These are phyloP conservation scores for Zenarchopterus dispar DNA, from an alignment of 2,797 vertebrate species.

Conservation along the genomic window DNA sequence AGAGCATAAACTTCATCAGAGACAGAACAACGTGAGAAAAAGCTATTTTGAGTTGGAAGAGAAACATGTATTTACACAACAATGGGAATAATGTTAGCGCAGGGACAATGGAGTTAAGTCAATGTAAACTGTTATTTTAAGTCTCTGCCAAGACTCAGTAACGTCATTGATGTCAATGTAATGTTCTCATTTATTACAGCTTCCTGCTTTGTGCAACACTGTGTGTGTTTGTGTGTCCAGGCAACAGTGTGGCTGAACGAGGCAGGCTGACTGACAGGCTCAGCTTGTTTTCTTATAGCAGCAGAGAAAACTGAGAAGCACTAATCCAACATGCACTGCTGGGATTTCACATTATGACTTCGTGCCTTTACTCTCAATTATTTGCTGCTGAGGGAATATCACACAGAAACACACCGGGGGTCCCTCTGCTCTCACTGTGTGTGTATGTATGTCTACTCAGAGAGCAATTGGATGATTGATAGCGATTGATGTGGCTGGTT, in stretches of 20 bases:
- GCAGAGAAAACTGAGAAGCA: conserved; percentile 38
- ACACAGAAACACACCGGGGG: conserved; percentile 54
- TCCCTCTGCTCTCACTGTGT: conserved; percentile 27
- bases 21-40: too few relatives aligned
- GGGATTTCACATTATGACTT: conserved; percentile 58
- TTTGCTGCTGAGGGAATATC: conserved; percentile 63
- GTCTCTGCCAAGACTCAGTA: too few relatives aligned
- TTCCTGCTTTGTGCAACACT: conserved; percentile 10
- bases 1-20: too few relatives aligned
- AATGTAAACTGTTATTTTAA: too few relatives aligned
- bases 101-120: too few relatives aligned
- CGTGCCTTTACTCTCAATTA: conserved; percentile 56
- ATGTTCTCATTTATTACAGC: conserved; percentile 1
- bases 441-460: conserved; percentile 23
- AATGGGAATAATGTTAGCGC: too few relatives aligned
- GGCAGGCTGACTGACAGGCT: conserved; percentile 54
- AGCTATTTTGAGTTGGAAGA: too few relatives aligned
- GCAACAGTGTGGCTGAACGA: not conserved
- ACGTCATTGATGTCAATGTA: conserved; percentile 20
- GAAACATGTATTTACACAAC: too few relatives aligned
- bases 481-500: conserved; percentile 50
- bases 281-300: conserved; percentile 43
- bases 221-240: too few relatives aligned
- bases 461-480: conserved; percentile 69
- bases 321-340: conserved; percentile 60